These are phyloP conservation scores for Galerucella pusilla DNA, from an alignment of 2,888 invertebrate species.

Conservation along the genomic window DNA sequence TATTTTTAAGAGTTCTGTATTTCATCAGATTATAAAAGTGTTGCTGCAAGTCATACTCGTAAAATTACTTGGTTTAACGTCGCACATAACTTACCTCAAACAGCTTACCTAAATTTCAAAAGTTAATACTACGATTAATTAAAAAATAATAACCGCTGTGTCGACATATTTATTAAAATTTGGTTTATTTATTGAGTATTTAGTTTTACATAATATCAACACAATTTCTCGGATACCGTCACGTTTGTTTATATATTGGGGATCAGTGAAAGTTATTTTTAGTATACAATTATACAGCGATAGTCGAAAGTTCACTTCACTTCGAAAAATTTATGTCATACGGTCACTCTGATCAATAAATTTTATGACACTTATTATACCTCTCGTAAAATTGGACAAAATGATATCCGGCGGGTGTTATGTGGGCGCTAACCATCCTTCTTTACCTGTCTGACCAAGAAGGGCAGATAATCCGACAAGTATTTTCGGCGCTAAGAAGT, in stretches of 20 bases:
- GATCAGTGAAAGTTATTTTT: neutral
- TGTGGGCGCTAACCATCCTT: too few species aligned
- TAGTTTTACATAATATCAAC: neutral
- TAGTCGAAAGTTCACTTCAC: neutral
- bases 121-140: neutral
- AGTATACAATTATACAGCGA: neutral
- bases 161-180: constrained; percentile 1
- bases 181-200: neutral
- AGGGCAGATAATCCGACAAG: too few species aligned
- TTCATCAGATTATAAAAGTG: neutral
- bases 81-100: neutral
- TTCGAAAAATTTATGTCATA: too few species aligned
- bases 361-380: too few species aligned
- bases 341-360: too few species aligned
- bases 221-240: neutral
- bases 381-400: too few species aligned
- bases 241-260: neutral
- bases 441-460: too few species aligned
- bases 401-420: too few species aligned
- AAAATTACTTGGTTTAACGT: neutral
- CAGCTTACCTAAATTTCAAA: constrained; percentile 4
- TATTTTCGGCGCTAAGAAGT: too few species aligned
- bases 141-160: neutral
- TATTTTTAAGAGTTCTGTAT: neutral
- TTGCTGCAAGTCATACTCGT: neutral